Percentiles rank a stretch among this genome's conserved stretches.
Conservation (phyloP, 2,113 vertebrate genomes). For the Tachysurus vachellii region DNA sequence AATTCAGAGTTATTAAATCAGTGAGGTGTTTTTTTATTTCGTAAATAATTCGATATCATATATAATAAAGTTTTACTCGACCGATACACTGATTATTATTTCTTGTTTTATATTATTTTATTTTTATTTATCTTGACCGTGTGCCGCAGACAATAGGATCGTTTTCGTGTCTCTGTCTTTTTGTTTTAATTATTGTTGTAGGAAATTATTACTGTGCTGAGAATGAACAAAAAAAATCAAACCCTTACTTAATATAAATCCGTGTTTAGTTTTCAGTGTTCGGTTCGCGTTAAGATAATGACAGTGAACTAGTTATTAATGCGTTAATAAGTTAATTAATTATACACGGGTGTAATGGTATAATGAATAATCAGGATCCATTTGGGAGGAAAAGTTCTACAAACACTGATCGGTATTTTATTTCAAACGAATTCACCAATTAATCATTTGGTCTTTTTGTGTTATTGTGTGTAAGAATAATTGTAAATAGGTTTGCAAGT, state of each 20-base stretch:
- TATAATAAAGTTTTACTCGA: neutral
- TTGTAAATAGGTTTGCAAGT: neutral
- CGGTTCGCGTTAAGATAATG: neutral
- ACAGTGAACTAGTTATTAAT: neutral
- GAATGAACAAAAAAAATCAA: neutral
- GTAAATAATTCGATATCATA: neutral
- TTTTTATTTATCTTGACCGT: neutral
- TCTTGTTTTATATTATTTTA: neutral
- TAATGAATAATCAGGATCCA: neutral
- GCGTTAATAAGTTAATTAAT: neutral
- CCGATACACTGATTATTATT: neutral
- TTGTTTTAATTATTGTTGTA: neutral
- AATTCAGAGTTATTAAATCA: neutral
- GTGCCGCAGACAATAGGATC: neutral
- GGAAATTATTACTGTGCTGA: neutral
- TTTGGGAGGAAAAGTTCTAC: neutral
- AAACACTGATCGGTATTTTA: neutral
- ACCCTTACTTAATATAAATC: neutral
- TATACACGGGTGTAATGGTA: neutral
- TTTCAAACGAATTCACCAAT: neutral
- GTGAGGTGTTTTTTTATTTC: neutral
- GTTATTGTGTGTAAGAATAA: neutral
- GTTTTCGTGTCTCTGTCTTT: neutral
- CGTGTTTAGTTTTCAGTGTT: neutral
- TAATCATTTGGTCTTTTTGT: neutral